Conservation (phyloP, 2,797 vertebrate genomes). For the Falco concolor region DNA sequence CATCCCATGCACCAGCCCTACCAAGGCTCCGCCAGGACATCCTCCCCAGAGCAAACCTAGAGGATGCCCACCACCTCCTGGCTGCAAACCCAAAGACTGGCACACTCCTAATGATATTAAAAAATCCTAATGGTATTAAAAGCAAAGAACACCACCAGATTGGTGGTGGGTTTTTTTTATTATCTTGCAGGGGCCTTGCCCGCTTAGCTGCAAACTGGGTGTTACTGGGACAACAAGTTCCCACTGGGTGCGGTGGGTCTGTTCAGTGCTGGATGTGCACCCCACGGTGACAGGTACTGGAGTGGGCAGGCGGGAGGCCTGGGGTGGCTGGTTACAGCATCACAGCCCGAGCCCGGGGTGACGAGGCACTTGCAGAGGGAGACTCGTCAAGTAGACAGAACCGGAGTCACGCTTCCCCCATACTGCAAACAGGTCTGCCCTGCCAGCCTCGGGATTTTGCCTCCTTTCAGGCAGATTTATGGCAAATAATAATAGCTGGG, state of each 20-base stretch:
- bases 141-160: neutral
- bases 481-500: rapidly evolving
- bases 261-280: neutral
- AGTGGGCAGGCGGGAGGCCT: neutral
- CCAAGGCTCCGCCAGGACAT: neutral
- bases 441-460: neutral
- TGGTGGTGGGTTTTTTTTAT: neutral
- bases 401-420: rapidly evolving
- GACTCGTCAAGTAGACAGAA: neutral
- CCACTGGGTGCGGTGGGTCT: neutral
- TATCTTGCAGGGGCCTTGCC: neutral
- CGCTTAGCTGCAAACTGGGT: rapidly evolving
- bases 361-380: neutral
- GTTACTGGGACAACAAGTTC: neutral
- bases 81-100: neutral
- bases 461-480: neutral
- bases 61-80: neutral
- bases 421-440: neutral
- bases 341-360: rapidly evolving
- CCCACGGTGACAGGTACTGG: neutral
- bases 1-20: neutral
- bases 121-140: neutral
- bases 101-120: too few relatives aligned
- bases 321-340: neutral
- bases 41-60: rapidly evolving